A percentile compares a stretch with the other conserved stretches of the same genome.
Evolutionary conservation across 1,140 invertebrate species (phyloP).

Genomic region (Neelides sp.): DNA sequence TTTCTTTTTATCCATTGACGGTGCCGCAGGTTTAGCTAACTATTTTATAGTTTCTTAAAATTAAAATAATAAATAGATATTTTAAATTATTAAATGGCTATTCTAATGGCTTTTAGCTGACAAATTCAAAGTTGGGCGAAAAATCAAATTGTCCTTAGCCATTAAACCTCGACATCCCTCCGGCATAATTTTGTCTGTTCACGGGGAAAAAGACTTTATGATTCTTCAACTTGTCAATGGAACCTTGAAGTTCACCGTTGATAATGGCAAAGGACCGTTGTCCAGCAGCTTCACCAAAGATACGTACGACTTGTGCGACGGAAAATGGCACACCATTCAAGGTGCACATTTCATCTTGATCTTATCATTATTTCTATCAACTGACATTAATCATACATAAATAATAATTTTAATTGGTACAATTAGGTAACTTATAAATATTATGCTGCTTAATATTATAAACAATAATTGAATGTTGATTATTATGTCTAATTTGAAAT

Average conservation of each 20-base stretch:
- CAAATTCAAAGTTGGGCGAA: conserved; percentile 61
- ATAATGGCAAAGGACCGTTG: conserved; percentile 69
- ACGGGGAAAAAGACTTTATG: conserved; percentile 65
- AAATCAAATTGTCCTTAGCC: conserved; percentile 68
- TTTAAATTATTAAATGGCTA: not conserved
- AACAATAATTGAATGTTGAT: not conserved
- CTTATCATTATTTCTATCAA: too few relatives aligned
- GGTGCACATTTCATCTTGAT: conserved; percentile 42
- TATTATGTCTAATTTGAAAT: not conserved
- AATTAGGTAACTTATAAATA: too few relatives aligned
- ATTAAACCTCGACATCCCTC: conserved; percentile 70
- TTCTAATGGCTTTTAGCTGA: conserved; percentile 41
- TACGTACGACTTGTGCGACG: conserved; percentile 74
- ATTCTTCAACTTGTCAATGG: conserved; percentile 80
- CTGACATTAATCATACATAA: too few relatives aligned
- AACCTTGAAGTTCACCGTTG: conserved; percentile 60
- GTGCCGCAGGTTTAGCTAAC: conserved; percentile 28
- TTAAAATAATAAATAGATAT: not conserved
- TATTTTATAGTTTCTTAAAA: conserved; percentile 1
- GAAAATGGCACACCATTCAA: conserved; percentile 80
- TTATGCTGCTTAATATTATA: not conserved
- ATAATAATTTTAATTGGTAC: too few relatives aligned
- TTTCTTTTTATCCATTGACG: conserved; percentile 17
- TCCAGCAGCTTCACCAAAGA: conserved; percentile 51
- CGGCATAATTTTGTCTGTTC: conserved; percentile 52